Evolutionary conservation across 2,888 invertebrate species (phyloP), one percentile per base, ranked within the genome.

Genomic region (Mythimna vitellina): DNA sequence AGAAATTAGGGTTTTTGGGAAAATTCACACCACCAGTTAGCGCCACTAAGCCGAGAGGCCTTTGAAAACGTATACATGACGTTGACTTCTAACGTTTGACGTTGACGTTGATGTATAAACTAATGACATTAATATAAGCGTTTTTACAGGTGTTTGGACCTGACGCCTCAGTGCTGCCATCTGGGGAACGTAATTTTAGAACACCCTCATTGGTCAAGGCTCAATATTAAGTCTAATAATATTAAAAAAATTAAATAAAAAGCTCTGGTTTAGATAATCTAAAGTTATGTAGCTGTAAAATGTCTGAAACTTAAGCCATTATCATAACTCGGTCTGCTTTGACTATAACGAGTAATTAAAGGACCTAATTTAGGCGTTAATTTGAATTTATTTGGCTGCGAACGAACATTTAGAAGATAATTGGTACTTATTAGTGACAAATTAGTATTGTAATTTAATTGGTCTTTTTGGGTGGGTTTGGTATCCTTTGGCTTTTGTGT

Each of bases 371-470:
- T 22, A 22, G 9, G 51, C 8, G 14, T 22, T 17, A 46, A 77
- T 49, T 54, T 29, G 6, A 58, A 67, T 60, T 68, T 65, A 60
- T 76, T 4, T 14, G 10, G 35, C n/a, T 46, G 17, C 12, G 17
- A 54, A 25, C 5, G 17, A 51, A 14, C 10, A 73, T 6, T 60
- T 51, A 20, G 1, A 25, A 17, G n/a, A 32, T 53, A 73, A 58
- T 46, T 25, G 32, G 42, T 32, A 32, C 14, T 65, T 73, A 35
- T 14, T n/a, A n/a, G 73, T 32, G 38, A 49, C 38, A 20, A 51
- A 56, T 64, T 42, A 38, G 10, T 8, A 57, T 25, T 49, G 7
- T n/a, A 29, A 29, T 72, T 14, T 38, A 10, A 53, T 20, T 14
- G 8, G 8, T 38, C 7, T 1, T 22, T 20, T 56, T 25, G 10